These are phyloP conservation scores for Euphonia xanthogaster DNA, from an alignment of 2,797 vertebrate species.

Conservation along the genomic window DNA sequence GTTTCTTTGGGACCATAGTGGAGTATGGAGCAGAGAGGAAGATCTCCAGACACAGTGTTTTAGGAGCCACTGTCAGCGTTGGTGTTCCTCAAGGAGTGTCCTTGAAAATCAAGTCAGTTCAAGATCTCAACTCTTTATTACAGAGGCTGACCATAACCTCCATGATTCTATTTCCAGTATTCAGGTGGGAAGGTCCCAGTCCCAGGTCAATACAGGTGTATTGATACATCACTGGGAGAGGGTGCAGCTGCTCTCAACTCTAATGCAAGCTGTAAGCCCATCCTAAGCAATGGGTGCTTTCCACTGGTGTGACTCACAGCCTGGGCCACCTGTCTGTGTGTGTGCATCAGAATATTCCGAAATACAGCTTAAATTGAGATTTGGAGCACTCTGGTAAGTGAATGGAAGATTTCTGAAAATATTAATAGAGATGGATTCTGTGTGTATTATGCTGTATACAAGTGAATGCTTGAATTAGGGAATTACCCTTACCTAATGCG, in stretches of 20 bases:
- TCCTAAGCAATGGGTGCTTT: not conserved
- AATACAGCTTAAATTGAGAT: not conserved
- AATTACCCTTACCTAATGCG: not conserved
- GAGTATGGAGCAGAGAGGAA: slow-evolving; percentile 97
- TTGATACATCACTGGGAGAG: not conserved
- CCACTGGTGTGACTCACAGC: not conserved
- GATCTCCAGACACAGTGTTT: slow-evolving; percentile 94
- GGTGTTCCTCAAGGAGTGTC: slow-evolving; percentile 96
- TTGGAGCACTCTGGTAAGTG: not conserved
- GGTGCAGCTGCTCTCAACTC: not conserved
- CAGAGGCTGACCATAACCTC: not conserved
- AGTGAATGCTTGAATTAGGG: not conserved
- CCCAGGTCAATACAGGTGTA: not conserved
- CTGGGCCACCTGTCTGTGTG: not conserved
- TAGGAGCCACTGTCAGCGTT: slow-evolving; percentile 93
- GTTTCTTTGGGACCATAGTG: slow-evolving; percentile 94
- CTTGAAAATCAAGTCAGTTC: slow-evolving; percentile 95
- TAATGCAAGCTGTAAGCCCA: not conserved
- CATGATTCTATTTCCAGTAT: not conserved
- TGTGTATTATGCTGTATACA: not conserved
- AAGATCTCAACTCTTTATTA: not conserved
- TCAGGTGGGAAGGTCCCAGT: not conserved
- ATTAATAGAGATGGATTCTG: not conserved
- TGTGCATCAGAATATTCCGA: not conserved
- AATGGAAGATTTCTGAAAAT: not conserved